Evolutionary conservation across 1,140 invertebrate species (phyloP).

Genomic region (Aphelinus atriplicis): DNA sequence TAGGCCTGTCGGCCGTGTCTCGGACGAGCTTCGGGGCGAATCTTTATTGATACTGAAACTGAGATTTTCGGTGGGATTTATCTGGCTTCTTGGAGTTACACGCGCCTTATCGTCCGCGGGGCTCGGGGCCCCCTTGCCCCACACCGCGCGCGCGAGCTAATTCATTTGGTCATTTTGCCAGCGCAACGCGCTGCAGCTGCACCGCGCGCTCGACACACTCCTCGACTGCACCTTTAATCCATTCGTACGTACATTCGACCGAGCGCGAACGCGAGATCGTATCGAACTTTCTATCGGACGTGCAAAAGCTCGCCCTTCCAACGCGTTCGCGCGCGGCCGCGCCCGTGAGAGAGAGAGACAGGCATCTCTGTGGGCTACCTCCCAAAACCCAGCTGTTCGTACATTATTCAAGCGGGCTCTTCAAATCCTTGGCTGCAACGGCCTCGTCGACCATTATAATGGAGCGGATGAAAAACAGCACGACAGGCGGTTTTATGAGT

Average conservation of each 20-base stretch:
- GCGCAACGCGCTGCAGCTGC: background rate
- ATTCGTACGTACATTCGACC: background rate
- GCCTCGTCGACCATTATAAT: too few relatives aligned
- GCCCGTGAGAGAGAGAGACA: background rate
- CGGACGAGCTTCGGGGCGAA: constrained; percentile 42
- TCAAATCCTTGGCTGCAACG: too few relatives aligned
- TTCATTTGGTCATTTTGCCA: constrained; percentile 27
- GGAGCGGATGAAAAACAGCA: too few relatives aligned
- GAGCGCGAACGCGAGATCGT: background rate
- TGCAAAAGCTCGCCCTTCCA: background rate
- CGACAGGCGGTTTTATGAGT: too few relatives aligned
- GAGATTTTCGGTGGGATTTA: constrained; percentile 47
- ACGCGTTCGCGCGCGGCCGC: background rate
- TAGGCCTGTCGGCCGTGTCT: constrained; percentile 49
- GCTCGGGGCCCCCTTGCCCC: constrained; percentile 30
- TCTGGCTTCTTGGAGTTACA: constrained; percentile 39
- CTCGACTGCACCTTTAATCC: constrained; percentile 20
- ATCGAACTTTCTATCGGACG: constrained; percentile 1
- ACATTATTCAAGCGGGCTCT: too few relatives aligned
- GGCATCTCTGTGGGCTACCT: background rate
- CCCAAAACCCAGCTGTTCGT: too few relatives aligned
- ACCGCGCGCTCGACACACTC: too few relatives aligned
- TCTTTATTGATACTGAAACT: constrained; percentile 55
- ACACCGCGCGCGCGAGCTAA: background rate
- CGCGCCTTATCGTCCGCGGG: constrained; percentile 34